Evolutionary conservation across 2,113 vertebrate species (phyloP).

Genomic region (Colistium nudipinnis): DNA sequence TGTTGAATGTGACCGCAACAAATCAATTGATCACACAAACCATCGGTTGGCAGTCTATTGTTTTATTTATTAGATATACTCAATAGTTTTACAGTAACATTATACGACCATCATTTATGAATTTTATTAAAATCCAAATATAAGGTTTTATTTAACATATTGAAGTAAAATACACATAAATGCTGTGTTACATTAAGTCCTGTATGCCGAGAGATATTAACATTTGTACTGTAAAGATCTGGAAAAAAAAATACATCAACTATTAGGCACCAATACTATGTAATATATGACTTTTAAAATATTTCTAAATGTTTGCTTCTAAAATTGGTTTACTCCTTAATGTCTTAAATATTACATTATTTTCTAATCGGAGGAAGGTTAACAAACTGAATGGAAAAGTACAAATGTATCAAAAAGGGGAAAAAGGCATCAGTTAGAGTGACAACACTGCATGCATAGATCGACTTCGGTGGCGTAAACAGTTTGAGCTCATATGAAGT

Average conservation of each 20-base stretch:
- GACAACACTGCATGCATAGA: slow-evolving; percentile 50
- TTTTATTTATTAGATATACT: slow-evolving; percentile 62
- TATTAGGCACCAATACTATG: slow-evolving; percentile 55
- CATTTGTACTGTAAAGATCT: slow-evolving; percentile 39
- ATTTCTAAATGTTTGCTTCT: slow-evolving; percentile 31
- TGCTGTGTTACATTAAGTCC: slow-evolving; percentile 32
- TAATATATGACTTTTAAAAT: slow-evolving; percentile 20
- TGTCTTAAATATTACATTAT: slow-evolving; percentile 24
- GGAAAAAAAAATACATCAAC: slow-evolving; percentile 48
- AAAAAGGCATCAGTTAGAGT: slow-evolving; percentile 18
- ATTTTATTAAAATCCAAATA: slow-evolving; percentile 34
- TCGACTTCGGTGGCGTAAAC: slow-evolving; percentile 43
- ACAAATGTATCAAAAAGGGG: slow-evolving; percentile 67
- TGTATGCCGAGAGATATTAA: slow-evolving; percentile 38
- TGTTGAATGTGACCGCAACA: slow-evolving; percentile 45
- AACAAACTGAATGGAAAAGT: slow-evolving; percentile 19
- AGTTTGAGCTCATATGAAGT: slow-evolving; percentile 49
- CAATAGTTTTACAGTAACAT: slow-evolving; percentile 50
- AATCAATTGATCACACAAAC: slow-evolving; percentile 33
- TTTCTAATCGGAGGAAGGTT: slow-evolving; percentile 37
- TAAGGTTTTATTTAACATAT: slow-evolving; percentile 28
- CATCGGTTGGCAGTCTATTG: slow-evolving; percentile 20
- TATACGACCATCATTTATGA: slow-evolving; percentile 30
- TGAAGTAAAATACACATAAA: slow-evolving; percentile 49
- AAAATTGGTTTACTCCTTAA: slow-evolving; percentile 14